Conservation (phyloP, 2,888 invertebrate genomes). For the Diaphora mendica region DNA sequence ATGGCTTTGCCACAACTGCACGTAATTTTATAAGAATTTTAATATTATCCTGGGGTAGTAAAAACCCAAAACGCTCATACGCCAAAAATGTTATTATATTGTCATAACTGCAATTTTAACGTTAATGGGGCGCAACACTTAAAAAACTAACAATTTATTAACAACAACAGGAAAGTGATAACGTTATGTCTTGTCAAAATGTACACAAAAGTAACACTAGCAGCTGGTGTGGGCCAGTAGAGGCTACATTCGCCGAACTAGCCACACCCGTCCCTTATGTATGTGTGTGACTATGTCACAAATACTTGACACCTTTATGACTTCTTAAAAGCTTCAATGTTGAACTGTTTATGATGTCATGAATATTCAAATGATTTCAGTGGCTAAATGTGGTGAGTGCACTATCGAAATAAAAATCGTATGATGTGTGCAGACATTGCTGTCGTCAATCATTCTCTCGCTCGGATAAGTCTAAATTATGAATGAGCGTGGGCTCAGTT, state of each 20-base stretch:
- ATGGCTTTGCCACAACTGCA: conserved; percentile 60
- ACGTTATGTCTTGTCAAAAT: conserved; percentile 47
- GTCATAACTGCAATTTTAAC: conserved; percentile 76
- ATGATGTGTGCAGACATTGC: conserved; percentile 18
- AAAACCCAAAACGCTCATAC: conserved; percentile 75
- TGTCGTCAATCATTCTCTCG: conserved; percentile 55
- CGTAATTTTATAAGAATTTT: conserved; percentile 41
- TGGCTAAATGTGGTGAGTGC: conserved; percentile 38
- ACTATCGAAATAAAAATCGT: conserved; percentile 24
- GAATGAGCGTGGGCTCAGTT: conserved; percentile 15
- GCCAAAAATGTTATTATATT: conserved; percentile 71
- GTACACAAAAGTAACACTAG: conserved; percentile 31
- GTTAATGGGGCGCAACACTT: conserved; percentile 78
- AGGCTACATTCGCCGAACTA: background rate
- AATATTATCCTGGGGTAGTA: conserved; percentile 69
- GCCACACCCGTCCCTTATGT: background rate
- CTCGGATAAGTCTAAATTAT: conserved; percentile 43
- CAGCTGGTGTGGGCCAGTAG: background rate
- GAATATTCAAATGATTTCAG: conserved; percentile 9
- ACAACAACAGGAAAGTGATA: conserved; percentile 74
- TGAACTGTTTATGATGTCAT: conserved; percentile 1
- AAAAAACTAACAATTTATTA: conserved; percentile 76
- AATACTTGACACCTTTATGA: background rate
- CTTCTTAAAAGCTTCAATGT: conserved; percentile 6
- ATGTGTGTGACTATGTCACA: background rate